These are phyloP conservation scores for Drosophila ercepeae DNA, from an alignment of 1,140 invertebrate genomes.

Conservation along the genomic window DNA sequence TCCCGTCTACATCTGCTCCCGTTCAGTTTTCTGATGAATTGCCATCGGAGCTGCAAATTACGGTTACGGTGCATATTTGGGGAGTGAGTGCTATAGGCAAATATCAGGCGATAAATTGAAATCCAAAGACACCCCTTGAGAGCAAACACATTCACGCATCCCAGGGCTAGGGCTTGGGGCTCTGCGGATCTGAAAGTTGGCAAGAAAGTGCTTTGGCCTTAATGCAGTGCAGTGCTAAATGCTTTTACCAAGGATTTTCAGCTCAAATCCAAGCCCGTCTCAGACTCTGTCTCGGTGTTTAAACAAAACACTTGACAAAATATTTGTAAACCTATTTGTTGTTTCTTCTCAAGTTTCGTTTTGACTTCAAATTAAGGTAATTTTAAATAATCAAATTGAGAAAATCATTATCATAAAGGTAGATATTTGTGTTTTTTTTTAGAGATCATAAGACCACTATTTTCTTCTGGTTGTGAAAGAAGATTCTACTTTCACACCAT, in stretches of 20 bases:
- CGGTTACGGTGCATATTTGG: conserved; percentile 60
- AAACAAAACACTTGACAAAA: conserved; percentile 33
- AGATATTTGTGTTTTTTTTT: too few relatives aligned
- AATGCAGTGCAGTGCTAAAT: conserved; percentile 77
- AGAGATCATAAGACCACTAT: neutral
- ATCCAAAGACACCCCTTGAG: conserved; percentile 54
- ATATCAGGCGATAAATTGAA: conserved; percentile 76
- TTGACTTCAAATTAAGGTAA: neutral
- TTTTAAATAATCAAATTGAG: too few relatives aligned
- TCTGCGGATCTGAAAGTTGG: conserved; percentile 22
- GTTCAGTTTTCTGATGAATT: conserved; percentile 60
- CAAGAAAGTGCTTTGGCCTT: conserved; percentile 59
- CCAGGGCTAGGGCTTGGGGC: conserved; percentile 5
- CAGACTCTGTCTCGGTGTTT: conserved; percentile 15
- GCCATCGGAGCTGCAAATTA: conserved; percentile 75
- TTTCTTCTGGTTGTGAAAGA: neutral
- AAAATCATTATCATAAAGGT: too few relatives aligned
- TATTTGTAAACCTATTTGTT: conserved; percentile 8
- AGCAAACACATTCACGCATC: conserved; percentile 46
- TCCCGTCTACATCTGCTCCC: conserved; percentile 15
- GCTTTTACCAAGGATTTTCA: conserved; percentile 78
- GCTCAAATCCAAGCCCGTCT: conserved; percentile 54
- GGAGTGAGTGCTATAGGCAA: conserved; percentile 43
- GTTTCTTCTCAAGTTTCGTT: neutral
- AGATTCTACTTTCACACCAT: neutral